phyloP scores from a whole-genome alignment of 1,140 invertebrate genomes.

The Drosophila bocki region DNA sequence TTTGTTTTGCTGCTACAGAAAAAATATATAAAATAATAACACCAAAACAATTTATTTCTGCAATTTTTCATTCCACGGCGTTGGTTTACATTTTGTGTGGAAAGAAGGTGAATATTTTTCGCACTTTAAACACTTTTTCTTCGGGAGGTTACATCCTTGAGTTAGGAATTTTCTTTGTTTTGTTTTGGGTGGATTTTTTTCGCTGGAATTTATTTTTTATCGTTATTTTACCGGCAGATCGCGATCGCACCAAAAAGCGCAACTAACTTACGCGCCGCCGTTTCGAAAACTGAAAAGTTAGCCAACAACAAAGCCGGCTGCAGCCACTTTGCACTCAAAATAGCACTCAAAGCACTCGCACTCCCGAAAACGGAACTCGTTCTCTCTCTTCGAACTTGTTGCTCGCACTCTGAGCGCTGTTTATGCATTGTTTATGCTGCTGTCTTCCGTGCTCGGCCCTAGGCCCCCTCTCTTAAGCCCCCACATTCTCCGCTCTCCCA shows the following conservation, averaged over 20 bases:
- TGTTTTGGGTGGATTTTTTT: background rate
- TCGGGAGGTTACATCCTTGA: conserved; percentile 32
- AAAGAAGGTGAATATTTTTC: conserved; percentile 35
- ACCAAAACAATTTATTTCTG: conserved; percentile 51
- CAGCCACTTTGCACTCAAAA: conserved; percentile 70
- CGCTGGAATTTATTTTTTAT: background rate
- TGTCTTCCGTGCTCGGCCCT: conserved; percentile 9
- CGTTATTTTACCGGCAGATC: conserved; percentile 50
- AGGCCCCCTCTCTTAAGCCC: conserved; percentile 16
- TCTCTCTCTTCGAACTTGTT: conserved; percentile 65
- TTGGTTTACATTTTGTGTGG: conserved; percentile 35
- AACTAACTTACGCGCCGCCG: conserved; percentile 78
- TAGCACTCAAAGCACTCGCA: conserved; percentile 35
- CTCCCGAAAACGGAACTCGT: conserved; percentile 70
- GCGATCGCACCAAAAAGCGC: conserved; percentile 58
- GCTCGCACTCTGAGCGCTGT: conserved; percentile 54
- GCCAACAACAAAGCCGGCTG: conserved; percentile 68
- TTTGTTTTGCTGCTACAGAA: conserved; percentile 57
- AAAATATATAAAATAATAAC: conserved; percentile 20
- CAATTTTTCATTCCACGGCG: conserved; percentile 36
- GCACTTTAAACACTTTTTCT: conserved; percentile 36
- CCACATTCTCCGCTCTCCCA: conserved; percentile 1
- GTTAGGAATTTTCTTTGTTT: conserved; percentile 21
- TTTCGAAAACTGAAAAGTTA: conserved; percentile 67
- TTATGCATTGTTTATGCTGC: conserved; percentile 50